These are phyloP conservation scores for Portunus trituberculatus DNA, from an alignment of 1,140 invertebrate species.

Conservation along the genomic window DNA sequence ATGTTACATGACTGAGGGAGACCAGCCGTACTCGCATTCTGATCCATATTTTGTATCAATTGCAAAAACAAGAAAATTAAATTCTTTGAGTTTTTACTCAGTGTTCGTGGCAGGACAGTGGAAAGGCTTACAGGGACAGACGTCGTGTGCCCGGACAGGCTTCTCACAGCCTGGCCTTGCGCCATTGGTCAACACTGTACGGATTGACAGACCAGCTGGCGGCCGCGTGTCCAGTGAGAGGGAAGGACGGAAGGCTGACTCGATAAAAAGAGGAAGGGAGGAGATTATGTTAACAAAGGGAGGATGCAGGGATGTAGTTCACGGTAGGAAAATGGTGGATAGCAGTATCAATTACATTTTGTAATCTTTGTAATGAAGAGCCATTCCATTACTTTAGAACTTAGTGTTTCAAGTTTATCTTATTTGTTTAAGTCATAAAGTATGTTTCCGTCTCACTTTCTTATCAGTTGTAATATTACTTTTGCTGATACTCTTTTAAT, in stretches of 20 bases:
- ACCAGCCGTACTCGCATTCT: too few relatives aligned
- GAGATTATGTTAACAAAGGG: slow-evolving; percentile 13
- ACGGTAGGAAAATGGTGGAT: not conserved
- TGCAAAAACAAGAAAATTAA: too few relatives aligned
- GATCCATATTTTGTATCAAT: too few relatives aligned
- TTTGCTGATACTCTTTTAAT: too few relatives aligned
- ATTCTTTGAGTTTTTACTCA: too few relatives aligned
- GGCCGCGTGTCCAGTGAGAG: slow-evolving; percentile 39
- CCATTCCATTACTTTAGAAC: too few relatives aligned
- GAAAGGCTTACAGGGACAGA: not conserved
- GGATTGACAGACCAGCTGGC: slow-evolving; percentile 43
- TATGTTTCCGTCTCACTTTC: too few relatives aligned
- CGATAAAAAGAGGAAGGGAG: not conserved
- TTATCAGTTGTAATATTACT: too few relatives aligned
- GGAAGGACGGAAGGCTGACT: not conserved
- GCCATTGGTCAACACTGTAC: slow-evolving; percentile 35
- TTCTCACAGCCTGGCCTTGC: not conserved
- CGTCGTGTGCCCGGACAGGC: not conserved
- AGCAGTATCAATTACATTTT: not conserved
- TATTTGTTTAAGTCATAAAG: too few relatives aligned
- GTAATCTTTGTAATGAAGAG: too few relatives aligned
- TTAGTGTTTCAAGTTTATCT: too few relatives aligned
- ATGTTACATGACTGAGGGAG: too few relatives aligned
- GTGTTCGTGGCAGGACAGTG: not conserved
- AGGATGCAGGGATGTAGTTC: not conserved